phyloP scores from a whole-genome alignment of 2,113 vertebrate species.

The Calcarius ornatus region DNA sequence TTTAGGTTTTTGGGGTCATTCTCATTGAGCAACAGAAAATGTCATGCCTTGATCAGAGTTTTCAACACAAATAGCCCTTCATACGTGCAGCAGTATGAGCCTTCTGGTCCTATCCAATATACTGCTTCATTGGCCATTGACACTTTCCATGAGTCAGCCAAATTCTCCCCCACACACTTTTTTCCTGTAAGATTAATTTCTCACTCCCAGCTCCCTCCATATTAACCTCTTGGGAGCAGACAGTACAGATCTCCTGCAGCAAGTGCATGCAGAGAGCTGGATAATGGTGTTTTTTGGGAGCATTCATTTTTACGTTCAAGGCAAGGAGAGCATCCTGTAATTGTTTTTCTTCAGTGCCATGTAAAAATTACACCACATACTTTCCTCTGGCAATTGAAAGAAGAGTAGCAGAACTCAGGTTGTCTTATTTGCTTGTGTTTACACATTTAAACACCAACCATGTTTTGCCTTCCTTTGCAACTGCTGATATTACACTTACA shows the following conservation, averaged over 20 bases:
- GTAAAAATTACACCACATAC: background rate
- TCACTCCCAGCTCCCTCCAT: rapidly evolving
- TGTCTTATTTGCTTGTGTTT: background rate
- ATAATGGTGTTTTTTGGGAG: background rate
- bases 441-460: background rate
- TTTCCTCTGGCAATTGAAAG: background rate
- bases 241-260: background rate
- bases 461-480: background rate
- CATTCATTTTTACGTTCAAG: background rate
- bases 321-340: rapidly evolving
- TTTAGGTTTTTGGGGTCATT: background rate
- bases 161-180: background rate
- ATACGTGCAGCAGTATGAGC: background rate
- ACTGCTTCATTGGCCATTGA: background rate
- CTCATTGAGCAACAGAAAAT: background rate
- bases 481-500: background rate
- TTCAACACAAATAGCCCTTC: too few relatives aligned
- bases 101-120: background rate
- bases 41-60: background rate
- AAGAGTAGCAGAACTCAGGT: background rate
- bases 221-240: background rate
- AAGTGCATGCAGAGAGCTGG: background rate
- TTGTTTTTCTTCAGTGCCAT: background rate
- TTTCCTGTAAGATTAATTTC: background rate
- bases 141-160: background rate